Percentiles rank a stretch among this genome's conserved stretches.
Evolutionary conservation across 2,797 vertebrate species (phyloP).

Genomic region (Nyctibius grandis): DNA sequence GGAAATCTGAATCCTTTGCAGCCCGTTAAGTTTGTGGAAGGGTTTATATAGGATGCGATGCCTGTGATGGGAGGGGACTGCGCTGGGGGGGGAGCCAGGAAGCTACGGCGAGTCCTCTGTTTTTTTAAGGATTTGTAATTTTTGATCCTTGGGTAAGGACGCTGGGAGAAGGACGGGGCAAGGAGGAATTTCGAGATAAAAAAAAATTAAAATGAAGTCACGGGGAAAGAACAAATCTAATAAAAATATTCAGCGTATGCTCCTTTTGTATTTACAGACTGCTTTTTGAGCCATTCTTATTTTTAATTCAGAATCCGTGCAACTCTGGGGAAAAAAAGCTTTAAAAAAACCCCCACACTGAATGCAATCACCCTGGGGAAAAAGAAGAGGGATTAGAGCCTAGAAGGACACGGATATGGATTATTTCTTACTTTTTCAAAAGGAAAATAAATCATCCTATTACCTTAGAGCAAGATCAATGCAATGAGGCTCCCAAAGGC

Average conservation of each 20-base stretch:
- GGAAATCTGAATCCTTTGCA: not conserved
- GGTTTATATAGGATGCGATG: not conserved
- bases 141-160: not conserved
- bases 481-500: not conserved
- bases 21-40: not conserved
- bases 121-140: not conserved
- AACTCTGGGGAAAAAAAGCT: not conserved
- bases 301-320: not conserved
- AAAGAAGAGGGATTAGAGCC: not conserved
- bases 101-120: rapidly evolving
- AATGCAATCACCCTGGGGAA: not conserved
- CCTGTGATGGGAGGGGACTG: not conserved
- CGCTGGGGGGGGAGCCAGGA: not conserved
- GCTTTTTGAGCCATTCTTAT: not conserved
- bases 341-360: not conserved
- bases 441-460: not conserved
- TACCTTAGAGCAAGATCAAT: not conserved
- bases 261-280: not conserved
- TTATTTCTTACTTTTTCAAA: not conserved
- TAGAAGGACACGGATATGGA: not conserved
- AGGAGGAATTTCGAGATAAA: not conserved
- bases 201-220: not conserved
- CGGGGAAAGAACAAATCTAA: not conserved
- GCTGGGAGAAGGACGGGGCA: not conserved
- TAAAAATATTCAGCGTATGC: not conserved